Evolutionary conservation across 2,888 invertebrate genomes (phyloP), one percentile per base, ranked within the genome.

Genomic region (Lasioglossum marginatum): DNA sequence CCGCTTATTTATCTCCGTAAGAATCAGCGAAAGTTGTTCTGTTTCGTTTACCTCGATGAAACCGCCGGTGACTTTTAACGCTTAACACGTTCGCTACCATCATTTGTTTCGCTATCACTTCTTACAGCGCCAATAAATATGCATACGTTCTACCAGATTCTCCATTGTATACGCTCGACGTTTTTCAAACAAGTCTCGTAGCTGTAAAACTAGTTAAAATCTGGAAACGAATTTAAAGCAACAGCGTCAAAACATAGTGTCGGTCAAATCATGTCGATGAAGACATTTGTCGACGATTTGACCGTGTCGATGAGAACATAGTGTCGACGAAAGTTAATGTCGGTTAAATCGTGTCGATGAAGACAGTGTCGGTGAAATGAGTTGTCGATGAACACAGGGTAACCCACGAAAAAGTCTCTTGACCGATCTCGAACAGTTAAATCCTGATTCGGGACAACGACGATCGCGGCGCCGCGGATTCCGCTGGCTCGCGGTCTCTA

Each of bases 401-500:
- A n/a, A n/a, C 23, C 23, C 10, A 1, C 8, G 23, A 52, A 52
- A 52, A 52, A 1, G n/a, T 52, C n/a, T n/a, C 10, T 10, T 0
- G 10, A 52, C 10, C 52, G 52, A n/a, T 52, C 3, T n/a, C 3
- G 52, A 52, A 3, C n/a, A n/a, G 10, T n/a, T 52, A n/a, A 52
- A n/a, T 52, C 52, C 52, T 52, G 52, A 52, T 52, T 52, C 52
- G 52, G 52, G 52, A 52, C 52, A 10, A 52, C 23, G n/a, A n/a
- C 52, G 52, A n/a, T 52, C 52, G 52, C 68, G 37, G 68, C 10
- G 40, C 77, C 78, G 89, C 89, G 86, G 73, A 66, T 86, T 83
- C 79, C 79, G 85, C 76, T 79, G 27, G 70, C 31, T 77, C 83
- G 79, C 80, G 79, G 77, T 81, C 86, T 85, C 90, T 91, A 93